These are phyloP conservation scores for Geotria australis DNA, from an alignment of 2,797 vertebrate genomes.

Conservation along the genomic window DNA sequence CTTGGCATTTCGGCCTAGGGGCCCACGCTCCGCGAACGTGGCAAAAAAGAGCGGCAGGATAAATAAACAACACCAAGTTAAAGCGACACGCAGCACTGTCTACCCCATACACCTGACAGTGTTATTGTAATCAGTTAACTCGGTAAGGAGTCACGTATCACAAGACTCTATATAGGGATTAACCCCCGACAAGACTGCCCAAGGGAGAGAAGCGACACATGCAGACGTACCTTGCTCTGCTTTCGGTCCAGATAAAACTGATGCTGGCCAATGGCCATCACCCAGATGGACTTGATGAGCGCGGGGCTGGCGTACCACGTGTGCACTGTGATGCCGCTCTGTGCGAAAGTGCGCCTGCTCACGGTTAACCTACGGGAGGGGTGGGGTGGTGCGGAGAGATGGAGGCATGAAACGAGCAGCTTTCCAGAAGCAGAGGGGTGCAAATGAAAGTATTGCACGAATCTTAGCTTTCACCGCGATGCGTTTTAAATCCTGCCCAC, in stretches of 20 bases:
- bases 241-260: conserved; percentile 99
- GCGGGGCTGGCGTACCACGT: conserved; percentile 93
- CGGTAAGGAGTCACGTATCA: too few species aligned
- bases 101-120: too few species aligned
- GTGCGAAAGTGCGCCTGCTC: conserved; percentile 88
- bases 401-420: neutral
- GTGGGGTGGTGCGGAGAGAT: neutral
- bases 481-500: too few species aligned
- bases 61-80: too few species aligned
- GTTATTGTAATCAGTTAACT: too few species aligned
- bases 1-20: too few species aligned
- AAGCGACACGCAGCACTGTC: too few species aligned
- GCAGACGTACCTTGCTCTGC: conserved; percentile 64
- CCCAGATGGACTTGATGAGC: conserved; percentile 98
- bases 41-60: too few species aligned
- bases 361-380: conserved; percentile 53
- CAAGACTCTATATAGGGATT: too few species aligned
- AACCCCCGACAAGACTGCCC: neutral
- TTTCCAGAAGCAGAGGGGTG: neutral
- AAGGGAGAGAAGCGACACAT: neutral
- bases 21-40: too few species aligned
- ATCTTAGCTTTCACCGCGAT: too few species aligned
- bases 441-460: conserved; percentile 5
- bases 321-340: conserved; percentile 92
- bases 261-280: conserved; percentile 98